Percentiles rank a stretch among this genome's conserved stretches.
Evolutionary conservation across 2,113 vertebrate genomes (phyloP).

Genomic region (Scalopus aquaticus): DNA sequence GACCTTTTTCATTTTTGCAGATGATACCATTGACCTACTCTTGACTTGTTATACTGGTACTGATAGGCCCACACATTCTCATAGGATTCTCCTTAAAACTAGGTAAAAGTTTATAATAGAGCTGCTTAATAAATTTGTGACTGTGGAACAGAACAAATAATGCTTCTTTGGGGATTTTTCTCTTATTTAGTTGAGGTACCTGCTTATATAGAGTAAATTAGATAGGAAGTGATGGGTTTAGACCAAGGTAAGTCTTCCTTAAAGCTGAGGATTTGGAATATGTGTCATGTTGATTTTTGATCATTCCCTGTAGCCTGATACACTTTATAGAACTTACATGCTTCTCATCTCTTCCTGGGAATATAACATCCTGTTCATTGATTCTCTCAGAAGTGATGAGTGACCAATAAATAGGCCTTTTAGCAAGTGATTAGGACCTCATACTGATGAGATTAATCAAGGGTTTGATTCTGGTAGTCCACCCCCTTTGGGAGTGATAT

Average conservation of each 20-base stretch:
- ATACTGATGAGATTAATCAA: constrained; percentile 27
- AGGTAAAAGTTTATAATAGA: not conserved
- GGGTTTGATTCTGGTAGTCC: not conserved
- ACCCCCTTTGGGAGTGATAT: not conserved
- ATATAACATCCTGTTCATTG: not conserved
- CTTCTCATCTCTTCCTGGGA: not conserved
- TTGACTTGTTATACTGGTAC: not conserved
- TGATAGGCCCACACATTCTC: not conserved
- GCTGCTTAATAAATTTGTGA: not conserved
- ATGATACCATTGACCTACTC: not conserved
- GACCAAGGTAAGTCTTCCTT: not conserved
- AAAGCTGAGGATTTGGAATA: not conserved
- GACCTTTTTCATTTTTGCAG: not conserved
- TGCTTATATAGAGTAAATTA: not conserved
- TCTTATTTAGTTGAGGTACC: not conserved
- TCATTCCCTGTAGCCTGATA: not conserved
- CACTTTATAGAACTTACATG: constrained; percentile 2
- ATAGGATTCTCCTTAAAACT: not conserved
- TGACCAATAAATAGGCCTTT: constrained; percentile 21
- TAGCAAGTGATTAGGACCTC: constrained; percentile 36
- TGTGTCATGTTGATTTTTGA: not conserved
- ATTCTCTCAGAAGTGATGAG: constrained; percentile 41
- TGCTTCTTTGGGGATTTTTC: not conserved
- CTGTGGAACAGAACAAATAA: constrained; percentile 4
- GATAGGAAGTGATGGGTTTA: constrained; percentile 17